These are phyloP conservation scores for Mungos mungo DNA, from an alignment of 2,113 vertebrate species.

Conservation along the genomic window DNA sequence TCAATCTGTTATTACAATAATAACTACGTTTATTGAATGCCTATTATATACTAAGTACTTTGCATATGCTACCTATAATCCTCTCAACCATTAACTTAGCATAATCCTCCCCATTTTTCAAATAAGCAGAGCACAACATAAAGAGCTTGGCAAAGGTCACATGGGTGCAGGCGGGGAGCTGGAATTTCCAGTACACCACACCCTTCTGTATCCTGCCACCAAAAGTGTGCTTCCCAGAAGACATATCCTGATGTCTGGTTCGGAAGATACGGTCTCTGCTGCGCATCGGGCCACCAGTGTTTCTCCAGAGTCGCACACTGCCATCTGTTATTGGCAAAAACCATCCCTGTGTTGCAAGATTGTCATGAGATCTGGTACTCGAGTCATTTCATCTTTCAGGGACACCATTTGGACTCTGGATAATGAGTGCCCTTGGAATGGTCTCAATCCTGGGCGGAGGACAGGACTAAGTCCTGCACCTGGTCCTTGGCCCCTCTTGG, in stretches of 20 bases:
- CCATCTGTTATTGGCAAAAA: not conserved
- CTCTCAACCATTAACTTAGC: not conserved
- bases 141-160: not conserved
- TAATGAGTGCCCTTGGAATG: not conserved
- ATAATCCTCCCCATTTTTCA: slow-evolving; percentile 14
- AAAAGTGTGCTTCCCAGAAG: not conserved
- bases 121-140: not conserved
- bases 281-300: too few species aligned
- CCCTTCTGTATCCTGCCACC: not conserved
- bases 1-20: not conserved
- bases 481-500: not conserved
- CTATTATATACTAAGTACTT: not conserved
- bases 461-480: not conserved
- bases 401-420: not conserved
- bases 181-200: not conserved
- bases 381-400: slow-evolving; percentile 12
- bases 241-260: fast-evolving
- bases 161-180: not conserved
- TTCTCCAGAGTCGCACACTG: not conserved
- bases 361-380: not conserved
- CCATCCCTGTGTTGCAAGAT: not conserved
- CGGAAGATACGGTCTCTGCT: not conserved
- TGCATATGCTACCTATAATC: not conserved
- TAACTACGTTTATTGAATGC: not conserved
- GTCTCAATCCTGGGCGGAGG: not conserved